Conservation (phyloP, 2,113 vertebrate genomes). For the Nerophis lumbriciformis region DNA sequence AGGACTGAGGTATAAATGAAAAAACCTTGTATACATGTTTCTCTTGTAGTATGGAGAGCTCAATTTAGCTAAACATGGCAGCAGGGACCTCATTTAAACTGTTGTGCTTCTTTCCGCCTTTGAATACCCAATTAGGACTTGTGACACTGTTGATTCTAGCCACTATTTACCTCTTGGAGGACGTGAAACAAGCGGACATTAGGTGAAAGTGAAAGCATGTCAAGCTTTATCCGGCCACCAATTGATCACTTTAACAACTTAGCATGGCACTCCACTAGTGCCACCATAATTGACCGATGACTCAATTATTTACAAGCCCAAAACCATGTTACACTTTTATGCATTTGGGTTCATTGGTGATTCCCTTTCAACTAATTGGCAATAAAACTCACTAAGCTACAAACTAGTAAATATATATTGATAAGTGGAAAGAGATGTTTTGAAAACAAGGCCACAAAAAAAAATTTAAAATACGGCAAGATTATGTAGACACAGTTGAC, state of each 20-base stretch:
- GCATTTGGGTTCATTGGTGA: not conserved
- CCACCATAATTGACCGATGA: not conserved
- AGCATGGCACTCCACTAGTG: not conserved
- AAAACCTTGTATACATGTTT: no score
- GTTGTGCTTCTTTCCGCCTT: not conserved
- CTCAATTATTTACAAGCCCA: not conserved
- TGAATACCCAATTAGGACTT: not conserved
- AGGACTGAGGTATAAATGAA: no score
- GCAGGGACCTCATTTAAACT: slow-evolving; percentile 4
- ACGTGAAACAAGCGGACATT: no score
- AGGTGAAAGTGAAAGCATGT: no score
- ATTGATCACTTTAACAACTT: slow-evolving; percentile 4
- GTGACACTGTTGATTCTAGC: not conserved
- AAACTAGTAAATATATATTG: not conserved
- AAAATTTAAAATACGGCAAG: not conserved
- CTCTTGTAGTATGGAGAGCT: no score
- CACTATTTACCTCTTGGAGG: no score
- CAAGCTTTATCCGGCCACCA: no score
- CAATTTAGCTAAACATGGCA: no score
- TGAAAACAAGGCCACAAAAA: not conserved
- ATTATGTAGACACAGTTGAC: no score
- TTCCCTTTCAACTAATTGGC: slow-evolving; percentile 3
- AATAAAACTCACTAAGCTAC: not conserved
- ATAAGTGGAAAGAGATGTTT: not conserved
- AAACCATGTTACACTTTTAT: not conserved